These are phyloP conservation scores for Melipona bicolor DNA, from an alignment of 2,888 invertebrate species.

Conservation along the genomic window DNA sequence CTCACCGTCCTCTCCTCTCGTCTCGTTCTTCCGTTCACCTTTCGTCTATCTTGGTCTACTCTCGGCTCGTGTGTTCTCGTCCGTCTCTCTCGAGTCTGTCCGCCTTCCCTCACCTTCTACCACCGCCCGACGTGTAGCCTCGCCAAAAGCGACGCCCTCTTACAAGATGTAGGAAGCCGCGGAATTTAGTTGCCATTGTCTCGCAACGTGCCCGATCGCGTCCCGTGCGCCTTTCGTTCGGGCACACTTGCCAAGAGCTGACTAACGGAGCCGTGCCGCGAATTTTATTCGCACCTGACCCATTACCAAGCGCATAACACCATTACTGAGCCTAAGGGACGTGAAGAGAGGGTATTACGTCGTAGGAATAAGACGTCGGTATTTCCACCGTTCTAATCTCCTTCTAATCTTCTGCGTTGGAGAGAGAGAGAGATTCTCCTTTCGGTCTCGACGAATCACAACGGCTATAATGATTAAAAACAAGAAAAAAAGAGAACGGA, in stretches of 20 bases:
- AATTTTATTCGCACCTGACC: constrained; percentile 76
- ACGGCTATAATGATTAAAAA: neutral
- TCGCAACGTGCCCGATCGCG: constrained; percentile 80
- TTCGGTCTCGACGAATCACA: too few relatives aligned
- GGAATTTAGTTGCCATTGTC: constrained; percentile 82
- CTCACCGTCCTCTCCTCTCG: constrained; percentile 5
- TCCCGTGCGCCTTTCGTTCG: constrained; percentile 69
- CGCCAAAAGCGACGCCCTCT: constrained; percentile 61
- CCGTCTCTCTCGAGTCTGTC: constrained; percentile 33
- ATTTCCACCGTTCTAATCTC: neutral
- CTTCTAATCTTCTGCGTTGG: neutral
- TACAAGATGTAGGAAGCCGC: constrained; percentile 69
- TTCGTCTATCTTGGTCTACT: constrained; percentile 30
- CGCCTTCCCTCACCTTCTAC: constrained; percentile 23
- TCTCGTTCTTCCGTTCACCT: constrained; percentile 14
- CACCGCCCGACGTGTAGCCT: constrained; percentile 32
- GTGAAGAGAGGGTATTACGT: neutral
- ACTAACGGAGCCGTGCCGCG: constrained; percentile 78
- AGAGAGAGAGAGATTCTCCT: too few relatives aligned
- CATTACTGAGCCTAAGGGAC: constrained; percentile 1
- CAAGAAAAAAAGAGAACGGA: neutral
- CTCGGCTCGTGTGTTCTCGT: constrained; percentile 34
- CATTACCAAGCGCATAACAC: constrained; percentile 60
- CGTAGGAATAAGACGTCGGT: constrained; percentile 4
- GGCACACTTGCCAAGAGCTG: constrained; percentile 79